A percentile compares a stretch with the other conserved stretches of the same genome.
Conservation (phyloP, 2,113 vertebrate species). For the Marcusenius ussheri region DNA sequence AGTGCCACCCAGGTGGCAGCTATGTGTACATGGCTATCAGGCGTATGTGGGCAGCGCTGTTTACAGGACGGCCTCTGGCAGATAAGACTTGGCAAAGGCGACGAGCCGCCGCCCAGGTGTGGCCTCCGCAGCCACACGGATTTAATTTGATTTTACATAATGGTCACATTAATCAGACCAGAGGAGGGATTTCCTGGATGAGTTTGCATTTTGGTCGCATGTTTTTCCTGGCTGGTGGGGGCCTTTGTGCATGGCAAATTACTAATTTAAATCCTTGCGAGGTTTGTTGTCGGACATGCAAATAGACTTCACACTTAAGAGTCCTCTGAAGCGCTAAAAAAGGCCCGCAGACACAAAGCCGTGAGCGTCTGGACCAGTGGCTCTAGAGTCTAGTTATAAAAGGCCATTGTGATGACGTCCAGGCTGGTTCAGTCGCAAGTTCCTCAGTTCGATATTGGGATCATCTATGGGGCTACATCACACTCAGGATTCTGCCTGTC, state of each 20-base stretch:
- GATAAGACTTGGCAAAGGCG: neutral
- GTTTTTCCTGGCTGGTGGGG: neutral
- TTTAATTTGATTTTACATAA: neutral
- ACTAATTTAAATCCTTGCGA: neutral
- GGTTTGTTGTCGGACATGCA: neutral
- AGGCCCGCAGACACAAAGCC: neutral
- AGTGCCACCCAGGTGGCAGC: neutral
- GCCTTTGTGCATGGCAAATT: neutral
- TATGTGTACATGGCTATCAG: no score
- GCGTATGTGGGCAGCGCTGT: neutral
- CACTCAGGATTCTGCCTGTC: neutral
- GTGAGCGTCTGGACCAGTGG: neutral
- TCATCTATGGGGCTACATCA: neutral
- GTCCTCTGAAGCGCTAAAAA: neutral
- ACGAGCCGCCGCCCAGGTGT: neutral
- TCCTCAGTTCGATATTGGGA: neutral
- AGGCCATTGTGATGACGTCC: neutral
- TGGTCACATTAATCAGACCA: constrained; percentile 2
- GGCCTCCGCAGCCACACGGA: neutral
- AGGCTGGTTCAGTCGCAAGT: neutral
- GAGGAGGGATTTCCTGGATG: neutral
- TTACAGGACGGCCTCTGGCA: neutral
- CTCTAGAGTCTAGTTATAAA: neutral
- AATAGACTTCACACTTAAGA: neutral
- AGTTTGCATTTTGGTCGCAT: neutral